Evolutionary conservation across 2,797 vertebrate species (phyloP).

Genomic region (Antrozous pallidus): DNA sequence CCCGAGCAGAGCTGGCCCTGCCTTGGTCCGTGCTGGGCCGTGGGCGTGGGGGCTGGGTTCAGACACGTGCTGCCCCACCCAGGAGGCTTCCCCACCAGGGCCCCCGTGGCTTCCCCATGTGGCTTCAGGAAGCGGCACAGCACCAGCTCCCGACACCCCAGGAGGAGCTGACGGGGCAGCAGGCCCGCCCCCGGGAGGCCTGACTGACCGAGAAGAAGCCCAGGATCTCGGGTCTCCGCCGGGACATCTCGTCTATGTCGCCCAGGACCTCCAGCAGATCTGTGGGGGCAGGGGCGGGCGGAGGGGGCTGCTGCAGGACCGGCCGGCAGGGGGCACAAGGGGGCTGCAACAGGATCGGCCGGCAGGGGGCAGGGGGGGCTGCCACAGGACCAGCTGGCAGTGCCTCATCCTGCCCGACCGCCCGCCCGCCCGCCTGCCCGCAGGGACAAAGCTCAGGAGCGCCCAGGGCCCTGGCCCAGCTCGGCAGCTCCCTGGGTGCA

Average conservation of each 20-base stretch:
- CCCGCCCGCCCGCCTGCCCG: rapidly evolving
- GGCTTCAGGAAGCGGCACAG: rapidly evolving
- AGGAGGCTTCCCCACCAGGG: neutral
- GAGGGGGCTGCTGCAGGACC: neutral
- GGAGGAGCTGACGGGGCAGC: rapidly evolving
- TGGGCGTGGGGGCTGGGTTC: rapidly evolving
- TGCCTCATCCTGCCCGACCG: too few species aligned
- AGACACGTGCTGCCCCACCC: rapidly evolving
- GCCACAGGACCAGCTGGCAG: rapidly evolving
- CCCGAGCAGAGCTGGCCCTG: neutral
- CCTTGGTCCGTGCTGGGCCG: rapidly evolving
- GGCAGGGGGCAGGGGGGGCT: neutral
- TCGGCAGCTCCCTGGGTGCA: rapidly evolving
- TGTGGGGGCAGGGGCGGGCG: conserved; percentile 63
- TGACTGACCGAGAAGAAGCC: conserved; percentile 93
- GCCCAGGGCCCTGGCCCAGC: neutral
- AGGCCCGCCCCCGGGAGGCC: neutral
- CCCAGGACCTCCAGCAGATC: conserved; percentile 96
- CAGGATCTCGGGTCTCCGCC: conserved; percentile 95
- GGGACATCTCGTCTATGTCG: conserved; percentile 97
- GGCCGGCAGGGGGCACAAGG: neutral
- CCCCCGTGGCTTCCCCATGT: rapidly evolving
- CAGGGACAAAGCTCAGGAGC: neutral
- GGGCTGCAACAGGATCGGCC: neutral
- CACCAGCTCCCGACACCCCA: rapidly evolving